These are phyloP conservation scores for Seriola quinqueradiata DNA, from an alignment of 2,113 vertebrate genomes.

Conservation along the genomic window DNA sequence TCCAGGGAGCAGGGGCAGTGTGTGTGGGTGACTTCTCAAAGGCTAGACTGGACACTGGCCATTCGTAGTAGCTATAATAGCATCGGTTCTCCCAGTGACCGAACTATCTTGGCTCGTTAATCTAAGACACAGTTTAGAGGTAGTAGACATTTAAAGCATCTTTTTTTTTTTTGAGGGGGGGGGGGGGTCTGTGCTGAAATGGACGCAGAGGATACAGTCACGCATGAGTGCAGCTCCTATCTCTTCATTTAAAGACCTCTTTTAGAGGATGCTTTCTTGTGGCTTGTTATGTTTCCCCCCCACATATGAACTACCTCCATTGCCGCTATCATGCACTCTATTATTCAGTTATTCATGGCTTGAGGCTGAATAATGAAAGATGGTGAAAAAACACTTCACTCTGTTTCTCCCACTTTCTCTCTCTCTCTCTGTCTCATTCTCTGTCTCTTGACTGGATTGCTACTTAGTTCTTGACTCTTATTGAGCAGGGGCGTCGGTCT, in stretches of 20 bases:
- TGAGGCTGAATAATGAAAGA: constrained; percentile 76
- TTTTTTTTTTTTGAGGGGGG: background rate
- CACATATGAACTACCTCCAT: constrained; percentile 69
- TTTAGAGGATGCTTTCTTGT: constrained; percentile 72
- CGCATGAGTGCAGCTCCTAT: constrained; percentile 67
- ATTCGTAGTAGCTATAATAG: constrained; percentile 48
- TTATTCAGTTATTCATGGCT: constrained; percentile 82
- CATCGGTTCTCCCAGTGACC: constrained; percentile 61
- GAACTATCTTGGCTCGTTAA: constrained; percentile 62
- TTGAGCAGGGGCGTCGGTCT: constrained; percentile 41
- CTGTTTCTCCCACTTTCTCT: constrained; percentile 32
- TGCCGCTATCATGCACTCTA: constrained; percentile 65
- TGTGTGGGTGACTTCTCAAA: constrained; percentile 68
- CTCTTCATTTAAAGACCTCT: constrained; percentile 78
- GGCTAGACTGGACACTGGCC: constrained; percentile 9
- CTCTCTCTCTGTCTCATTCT: constrained; percentile 19
- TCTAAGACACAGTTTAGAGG: constrained; percentile 37
- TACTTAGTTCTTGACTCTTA: constrained; percentile 56
- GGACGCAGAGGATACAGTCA: constrained; percentile 64
- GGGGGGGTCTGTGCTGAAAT: constrained; percentile 46
- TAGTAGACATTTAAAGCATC: constrained; percentile 32
- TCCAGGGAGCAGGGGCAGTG: constrained; percentile 29
- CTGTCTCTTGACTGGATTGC: constrained; percentile 64
- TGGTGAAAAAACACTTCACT: constrained; percentile 58
- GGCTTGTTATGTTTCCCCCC: constrained; percentile 70